Evolutionary conservation across 2,113 vertebrate genomes (phyloP).

Genomic region (Hypocryptadius cinnamomeus): DNA sequence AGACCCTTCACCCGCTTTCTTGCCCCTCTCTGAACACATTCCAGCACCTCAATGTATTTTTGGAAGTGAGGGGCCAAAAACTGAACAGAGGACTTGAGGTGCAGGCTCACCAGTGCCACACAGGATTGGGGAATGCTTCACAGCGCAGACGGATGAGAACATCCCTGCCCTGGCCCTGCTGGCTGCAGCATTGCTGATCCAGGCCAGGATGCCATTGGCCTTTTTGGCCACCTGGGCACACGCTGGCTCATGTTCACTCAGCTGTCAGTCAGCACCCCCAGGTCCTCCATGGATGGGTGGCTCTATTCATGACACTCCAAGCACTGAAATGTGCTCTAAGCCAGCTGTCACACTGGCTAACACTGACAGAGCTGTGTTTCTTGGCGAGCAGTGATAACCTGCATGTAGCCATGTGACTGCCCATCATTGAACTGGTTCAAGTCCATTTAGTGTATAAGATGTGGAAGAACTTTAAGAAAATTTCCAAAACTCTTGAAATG

Average conservation of each 20-base stretch:
- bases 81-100: background rate
- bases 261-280: background rate
- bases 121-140: background rate
- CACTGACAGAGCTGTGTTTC: background rate
- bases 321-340: background rate
- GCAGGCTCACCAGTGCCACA: too few relatives aligned
- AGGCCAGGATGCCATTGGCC: background rate
- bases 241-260: background rate
- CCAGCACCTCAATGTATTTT: background rate
- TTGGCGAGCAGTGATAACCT: background rate
- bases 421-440: background rate
- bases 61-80: background rate
- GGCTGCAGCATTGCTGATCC: background rate
- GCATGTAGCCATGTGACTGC: background rate
- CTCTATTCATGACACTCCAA: background rate
- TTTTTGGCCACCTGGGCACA: background rate
- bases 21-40: background rate
- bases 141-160: background rate
- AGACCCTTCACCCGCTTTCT: background rate
- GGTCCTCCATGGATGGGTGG: background rate
- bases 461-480: background rate
- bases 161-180: background rate
- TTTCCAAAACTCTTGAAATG: background rate
- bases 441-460: background rate
- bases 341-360: background rate